These are phyloP conservation scores for Gallinago nigripennis DNA, from an alignment of 2,797 vertebrate species.

Conservation along the genomic window DNA sequence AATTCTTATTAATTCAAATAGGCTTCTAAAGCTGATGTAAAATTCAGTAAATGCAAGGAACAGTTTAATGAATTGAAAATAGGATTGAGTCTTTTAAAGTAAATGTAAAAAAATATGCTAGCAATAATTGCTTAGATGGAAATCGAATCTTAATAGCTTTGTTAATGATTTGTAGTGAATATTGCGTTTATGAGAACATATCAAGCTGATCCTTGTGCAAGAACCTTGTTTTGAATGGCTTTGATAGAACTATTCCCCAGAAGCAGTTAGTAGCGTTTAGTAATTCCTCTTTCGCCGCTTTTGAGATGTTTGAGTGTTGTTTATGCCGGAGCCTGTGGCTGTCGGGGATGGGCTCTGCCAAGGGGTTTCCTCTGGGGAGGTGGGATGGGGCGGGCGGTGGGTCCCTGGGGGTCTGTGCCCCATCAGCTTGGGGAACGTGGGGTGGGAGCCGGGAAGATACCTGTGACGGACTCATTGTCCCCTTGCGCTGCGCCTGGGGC, in stretches of 20 bases:
- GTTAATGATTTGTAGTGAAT: conserved; percentile 79
- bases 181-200: conserved; percentile 63
- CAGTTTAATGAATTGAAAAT: conserved; percentile 82
- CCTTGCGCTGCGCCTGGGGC: no score
- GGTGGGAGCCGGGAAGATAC: neutral
- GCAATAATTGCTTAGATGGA: conserved; percentile 81
- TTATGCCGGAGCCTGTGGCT: neutral
- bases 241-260: conserved; percentile 52
- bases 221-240: conserved; percentile 55
- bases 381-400: neutral
- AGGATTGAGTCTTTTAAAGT: conserved; percentile 78
- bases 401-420: neutral
- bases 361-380: fast-evolving
- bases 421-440: fast-evolving
- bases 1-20: conserved; percentile 83
- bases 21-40: conserved; percentile 78
- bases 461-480: neutral
- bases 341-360: fast-evolving
- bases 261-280: neutral
- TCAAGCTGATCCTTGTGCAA: conserved; percentile 61
- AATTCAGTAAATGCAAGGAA: conserved; percentile 75
- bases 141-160: conserved; percentile 82
- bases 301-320: fast-evolving
- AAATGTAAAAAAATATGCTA: conserved; percentile 78
- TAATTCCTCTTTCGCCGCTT: neutral